These are phyloP conservation scores for Rhagoletis pomonella DNA, from an alignment of 1,140 invertebrate species.

Conservation along the genomic window DNA sequence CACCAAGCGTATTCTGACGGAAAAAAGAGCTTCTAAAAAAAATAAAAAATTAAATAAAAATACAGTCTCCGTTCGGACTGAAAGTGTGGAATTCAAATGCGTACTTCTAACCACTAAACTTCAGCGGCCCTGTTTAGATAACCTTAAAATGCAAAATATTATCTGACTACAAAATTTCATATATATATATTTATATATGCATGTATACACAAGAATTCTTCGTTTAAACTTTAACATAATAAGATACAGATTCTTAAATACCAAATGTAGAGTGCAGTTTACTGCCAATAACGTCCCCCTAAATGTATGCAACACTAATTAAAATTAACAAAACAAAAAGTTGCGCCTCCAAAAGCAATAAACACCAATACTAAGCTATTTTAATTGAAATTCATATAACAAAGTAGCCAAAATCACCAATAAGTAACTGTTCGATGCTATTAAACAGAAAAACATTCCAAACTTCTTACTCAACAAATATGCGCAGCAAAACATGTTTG, in stretches of 20 bases:
- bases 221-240: too few species aligned
- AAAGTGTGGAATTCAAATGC: too few species aligned
- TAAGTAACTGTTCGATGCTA: background rate
- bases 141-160: too few species aligned
- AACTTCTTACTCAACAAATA: background rate
- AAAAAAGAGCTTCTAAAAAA: too few species aligned
- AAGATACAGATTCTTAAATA: background rate
- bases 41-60: too few species aligned
- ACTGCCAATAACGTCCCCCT: background rate
- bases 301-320: slow-evolving; percentile 25
- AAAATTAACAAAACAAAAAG: background rate
- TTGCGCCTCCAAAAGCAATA: background rate
- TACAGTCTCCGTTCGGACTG: too few species aligned
- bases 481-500: background rate
- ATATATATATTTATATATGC: too few species aligned
- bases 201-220: too few species aligned
- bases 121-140: too few species aligned
- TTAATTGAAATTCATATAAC: background rate
- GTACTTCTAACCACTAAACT: too few species aligned
- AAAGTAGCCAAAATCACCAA: background rate
- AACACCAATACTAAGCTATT: background rate
- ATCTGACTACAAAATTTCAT: too few species aligned
- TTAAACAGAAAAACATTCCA: background rate
- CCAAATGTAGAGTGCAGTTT: background rate
- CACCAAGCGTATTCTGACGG: too few species aligned